A percentile compares a stretch with the other conserved stretches of the same genome.
Conservation (phyloP, 2,113 vertebrate genomes). For the Entomyzon cyanotis region DNA sequence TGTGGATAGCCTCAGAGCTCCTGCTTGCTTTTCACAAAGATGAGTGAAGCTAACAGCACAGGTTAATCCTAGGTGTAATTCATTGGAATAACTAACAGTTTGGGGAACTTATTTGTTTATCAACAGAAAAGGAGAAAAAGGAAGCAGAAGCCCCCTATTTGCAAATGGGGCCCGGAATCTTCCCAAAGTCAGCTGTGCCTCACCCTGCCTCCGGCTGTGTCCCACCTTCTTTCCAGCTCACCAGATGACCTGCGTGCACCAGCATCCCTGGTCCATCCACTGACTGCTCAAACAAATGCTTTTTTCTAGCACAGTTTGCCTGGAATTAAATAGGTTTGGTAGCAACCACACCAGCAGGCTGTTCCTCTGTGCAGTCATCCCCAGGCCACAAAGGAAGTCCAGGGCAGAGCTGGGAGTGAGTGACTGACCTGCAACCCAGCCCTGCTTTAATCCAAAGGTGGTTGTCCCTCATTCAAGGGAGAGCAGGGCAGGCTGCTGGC, state of each 20-base stretch:
- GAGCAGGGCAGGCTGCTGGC: not conserved
- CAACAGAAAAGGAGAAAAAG: not conserved
- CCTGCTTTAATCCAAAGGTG: not conserved
- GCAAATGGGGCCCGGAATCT: not conserved
- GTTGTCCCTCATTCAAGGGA: not conserved
- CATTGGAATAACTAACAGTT: not conserved
- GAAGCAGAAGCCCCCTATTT: not conserved
- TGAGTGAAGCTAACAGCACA: not conserved
- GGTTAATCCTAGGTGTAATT: not conserved
- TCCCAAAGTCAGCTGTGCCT: not conserved
- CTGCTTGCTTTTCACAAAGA: not conserved
- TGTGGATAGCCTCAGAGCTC: not conserved
- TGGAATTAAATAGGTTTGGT: not conserved
- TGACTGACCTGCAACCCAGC: not conserved
- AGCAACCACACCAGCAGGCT: not conserved
- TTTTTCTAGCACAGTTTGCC: not conserved
- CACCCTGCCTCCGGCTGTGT: not conserved
- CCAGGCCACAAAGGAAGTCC: not conserved
- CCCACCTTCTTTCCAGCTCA: not conserved
- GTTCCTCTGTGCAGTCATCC: not conserved
- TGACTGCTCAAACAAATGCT: not conserved
- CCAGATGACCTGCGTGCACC: not conserved
- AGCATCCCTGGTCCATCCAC: not conserved
- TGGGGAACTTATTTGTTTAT: not conserved
- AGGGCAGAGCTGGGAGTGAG: not conserved